Percentiles rank a stretch among this genome's conserved stretches.
Evolutionary conservation across 2,113 vertebrate genomes (phyloP).

Genomic region (Rhizomys pruinosus): DNA sequence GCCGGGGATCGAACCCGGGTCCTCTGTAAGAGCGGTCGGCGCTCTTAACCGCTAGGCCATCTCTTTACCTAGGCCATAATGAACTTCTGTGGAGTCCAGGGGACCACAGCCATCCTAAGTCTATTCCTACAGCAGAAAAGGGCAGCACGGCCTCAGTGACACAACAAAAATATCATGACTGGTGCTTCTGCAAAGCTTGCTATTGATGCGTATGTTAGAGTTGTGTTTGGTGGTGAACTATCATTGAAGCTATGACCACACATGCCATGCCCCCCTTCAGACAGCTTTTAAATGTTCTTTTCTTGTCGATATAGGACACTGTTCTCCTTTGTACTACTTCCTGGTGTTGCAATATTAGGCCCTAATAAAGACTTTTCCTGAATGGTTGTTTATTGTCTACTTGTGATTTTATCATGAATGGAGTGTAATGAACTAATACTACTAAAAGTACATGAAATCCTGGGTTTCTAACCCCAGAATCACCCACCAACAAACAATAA

Average conservation of each 20-base stretch:
- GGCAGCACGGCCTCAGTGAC: background rate
- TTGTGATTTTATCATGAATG: background rate
- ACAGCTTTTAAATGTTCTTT: background rate
- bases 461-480: background rate
- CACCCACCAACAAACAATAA: background rate
- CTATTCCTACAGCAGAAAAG: background rate
- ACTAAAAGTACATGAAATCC: background rate
- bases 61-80: background rate
- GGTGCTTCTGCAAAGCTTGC: background rate
- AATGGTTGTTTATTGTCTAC: too few relatives aligned
- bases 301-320: background rate
- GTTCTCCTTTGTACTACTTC: background rate
- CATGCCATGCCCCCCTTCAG: background rate
- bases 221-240: background rate
- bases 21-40: too few relatives aligned
- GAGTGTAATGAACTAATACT: background rate
- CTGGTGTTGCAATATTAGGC: background rate
- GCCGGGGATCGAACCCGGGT: too few relatives aligned
- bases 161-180: background rate
- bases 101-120: background rate
- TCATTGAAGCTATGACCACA: background rate
- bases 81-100: background rate
- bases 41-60: too few relatives aligned
- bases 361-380: background rate
- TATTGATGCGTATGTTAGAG: background rate